Base-by-base conservation (phyloP, 2,797 vertebrate genomes). In the Onychomys arenicola region DNA sequence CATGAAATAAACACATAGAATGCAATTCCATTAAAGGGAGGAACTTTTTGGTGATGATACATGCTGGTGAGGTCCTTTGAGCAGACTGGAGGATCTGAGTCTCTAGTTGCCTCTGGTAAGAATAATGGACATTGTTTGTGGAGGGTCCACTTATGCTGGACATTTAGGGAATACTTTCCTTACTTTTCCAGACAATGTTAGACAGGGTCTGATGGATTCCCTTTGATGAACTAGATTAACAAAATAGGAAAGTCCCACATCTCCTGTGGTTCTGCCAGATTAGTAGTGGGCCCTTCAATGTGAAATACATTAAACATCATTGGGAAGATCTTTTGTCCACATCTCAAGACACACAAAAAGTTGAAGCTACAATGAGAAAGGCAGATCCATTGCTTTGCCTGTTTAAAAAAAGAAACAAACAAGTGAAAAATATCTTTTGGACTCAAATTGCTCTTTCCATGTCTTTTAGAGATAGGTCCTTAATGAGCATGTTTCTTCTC, bases 311-410 rank as follows among this genome's bases (percentile, higher is more conserved):
- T 71, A 63, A 69, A 52, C 0, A 4, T n/a, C 6, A 27, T 37
- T 29, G 23, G 7, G 0, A 34, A 23, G 10, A 19, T 19, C 0
- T 27, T 25, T 17, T 78, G 43, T 3, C 19, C 13, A 5, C 2
- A 46, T 29, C 4, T 86, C 34, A 16, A 81, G 67, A 16, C 40
- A 14, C 1, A 67, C 46, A 8, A 23, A 29, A 23, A 0, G 40
- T 81, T 57, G 19, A 69, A 59, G 37, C 21, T 21, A 8, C 23
- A 82, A 8, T 9, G 27, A 65, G 11, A 29, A 49, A 23, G 65
- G 5, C 49, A 16, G 2, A 13, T 32, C 34, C 7, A n/a, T 37
- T 37, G 6, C 40, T 87, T 84, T 19, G 11, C 23, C 32, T 40
- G 21, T 34, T 55, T 46, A 46, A 37, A 55, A n/a, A 67, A 27